A percentile compares a stretch with the other conserved stretches of the same genome.
These are phyloP conservation scores for Panagrolaimus sp. DNA, from an alignment of 1,140 invertebrate genomes.

Conservation along the genomic window DNA sequence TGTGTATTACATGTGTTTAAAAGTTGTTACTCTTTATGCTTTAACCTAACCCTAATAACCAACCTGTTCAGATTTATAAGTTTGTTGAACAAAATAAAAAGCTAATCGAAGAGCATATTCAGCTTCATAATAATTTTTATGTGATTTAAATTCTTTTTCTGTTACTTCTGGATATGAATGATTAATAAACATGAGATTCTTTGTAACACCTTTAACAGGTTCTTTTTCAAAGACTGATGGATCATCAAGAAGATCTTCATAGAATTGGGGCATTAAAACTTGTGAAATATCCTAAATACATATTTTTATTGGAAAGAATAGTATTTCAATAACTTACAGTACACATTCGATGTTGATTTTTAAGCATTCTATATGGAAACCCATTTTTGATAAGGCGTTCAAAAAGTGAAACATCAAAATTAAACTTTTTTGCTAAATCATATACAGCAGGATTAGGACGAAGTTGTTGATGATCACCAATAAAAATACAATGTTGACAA, in stretches of 20 bases:
- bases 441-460: slow-evolving; percentile 49
- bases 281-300: slow-evolving; percentile 58
- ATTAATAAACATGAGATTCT: background rate
- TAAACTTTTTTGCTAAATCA: slow-evolving; percentile 42
- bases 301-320: too few species aligned
- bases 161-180: slow-evolving; percentile 36
- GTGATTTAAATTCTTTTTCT: slow-evolving; percentile 56
- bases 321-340: too few species aligned
- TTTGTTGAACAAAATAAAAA: slow-evolving; percentile 59
- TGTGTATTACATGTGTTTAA: background rate
- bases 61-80: slow-evolving; percentile 41
- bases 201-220: too few species aligned
- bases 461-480: too few species aligned
- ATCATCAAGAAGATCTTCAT: too few species aligned
- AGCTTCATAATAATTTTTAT: slow-evolving; percentile 58
- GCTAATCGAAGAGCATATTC: slow-evolving; percentile 55
- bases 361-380: slow-evolving; percentile 52
- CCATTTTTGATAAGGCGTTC: slow-evolving; percentile 34
- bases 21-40: too few species aligned
- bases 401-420: too few species aligned
- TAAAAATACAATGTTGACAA: too few species aligned
- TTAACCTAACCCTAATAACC: too few species aligned
- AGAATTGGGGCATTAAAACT: slow-evolving; percentile 34
- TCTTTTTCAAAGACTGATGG: too few species aligned
- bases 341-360: slow-evolving; percentile 60